These are phyloP conservation scores for Melieria crassipennis DNA, from an alignment of 2,888 invertebrate genomes.

Conservation along the genomic window DNA sequence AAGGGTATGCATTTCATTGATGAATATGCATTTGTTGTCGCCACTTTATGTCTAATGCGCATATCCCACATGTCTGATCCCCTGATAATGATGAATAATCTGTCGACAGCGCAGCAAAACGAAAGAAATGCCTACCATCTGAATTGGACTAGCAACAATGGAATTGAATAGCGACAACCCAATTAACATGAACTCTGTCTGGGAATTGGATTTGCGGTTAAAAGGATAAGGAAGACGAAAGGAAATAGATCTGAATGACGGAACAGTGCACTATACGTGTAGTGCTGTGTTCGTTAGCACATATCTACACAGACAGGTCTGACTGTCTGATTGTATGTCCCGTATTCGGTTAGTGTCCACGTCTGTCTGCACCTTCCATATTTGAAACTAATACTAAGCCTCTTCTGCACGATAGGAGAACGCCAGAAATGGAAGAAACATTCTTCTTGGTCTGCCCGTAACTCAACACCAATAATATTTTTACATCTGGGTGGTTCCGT, in stretches of 20 bases:
- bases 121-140: conserved; percentile 12
- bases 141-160: neutral
- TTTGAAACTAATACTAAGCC: conserved; percentile 1
- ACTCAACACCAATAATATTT: conserved; percentile 24
- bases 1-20: too few relatives aligned
- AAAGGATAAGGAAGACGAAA: conserved; percentile 21
- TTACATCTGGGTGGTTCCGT: conserved; percentile 19
- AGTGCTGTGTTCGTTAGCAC: neutral
- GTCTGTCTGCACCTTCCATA: neutral
- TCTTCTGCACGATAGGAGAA: neutral
- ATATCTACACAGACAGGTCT: neutral
- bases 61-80: conserved; percentile 25
- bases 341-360: conserved; percentile 15
- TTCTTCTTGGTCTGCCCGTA: neutral
- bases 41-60: too few relatives aligned
- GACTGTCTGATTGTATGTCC: conserved; percentile 3
- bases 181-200: conserved; percentile 32
- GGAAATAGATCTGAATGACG: neutral
- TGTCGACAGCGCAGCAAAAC: conserved; percentile 22
- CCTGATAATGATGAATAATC: conserved; percentile 35
- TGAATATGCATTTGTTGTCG: too few relatives aligned
- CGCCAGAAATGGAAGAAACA: neutral
- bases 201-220: conserved; percentile 34
- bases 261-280: neutral
- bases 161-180: conserved; percentile 22